Base-by-base conservation (phyloP, 2,797 vertebrate genomes). In the Geotrypetes seraphini region DNA sequence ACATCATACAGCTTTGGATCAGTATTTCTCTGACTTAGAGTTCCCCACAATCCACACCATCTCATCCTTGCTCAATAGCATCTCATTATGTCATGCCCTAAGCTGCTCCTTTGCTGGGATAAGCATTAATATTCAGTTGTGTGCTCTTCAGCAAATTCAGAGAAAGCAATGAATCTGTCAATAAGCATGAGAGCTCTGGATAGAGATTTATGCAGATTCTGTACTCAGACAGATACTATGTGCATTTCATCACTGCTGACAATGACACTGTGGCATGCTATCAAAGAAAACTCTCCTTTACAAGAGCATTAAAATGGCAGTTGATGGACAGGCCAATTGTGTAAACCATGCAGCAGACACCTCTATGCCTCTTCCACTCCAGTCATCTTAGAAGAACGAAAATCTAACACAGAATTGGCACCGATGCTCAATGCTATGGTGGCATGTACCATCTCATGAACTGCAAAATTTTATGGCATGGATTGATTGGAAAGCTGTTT, bases 91-190 rank as follows among this genome's bases (percentile, higher is more conserved):
- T 3, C 7, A 29, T 20, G 2, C 28, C 18, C 23, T 34, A 18
- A 32, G 17, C 36, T 8, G 8, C 6, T 34, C 13, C 23, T 30
- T 41, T 39, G 50, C 33, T 38, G 44, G 51, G 42, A 51, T 19
- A 12, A 34, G 24, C 69, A 60, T 77, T 74, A 74, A 66, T 63
- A 75, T 79, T 67, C 73, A 21, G 12, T 7, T 22, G 42, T 60
- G 63, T 33, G 47, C 44, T 58, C 73, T 67, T 64, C 64, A 69
- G 61, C 39, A 63, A 63, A 71, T 72, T 45, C 62, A 63, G 57
- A 69, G 50, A 67, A 67, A 74, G 61, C 57, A 69, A 72, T 81
- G 71, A 65, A 70, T 68, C 65, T 73, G 64, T 79, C 73, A 75
- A 69, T 69, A 55, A 50, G 48, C 66, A 64, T 71, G 52, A 71